Base-by-base conservation (phyloP, 2,888 invertebrate species). In the Drosophila mayaguana region DNA sequence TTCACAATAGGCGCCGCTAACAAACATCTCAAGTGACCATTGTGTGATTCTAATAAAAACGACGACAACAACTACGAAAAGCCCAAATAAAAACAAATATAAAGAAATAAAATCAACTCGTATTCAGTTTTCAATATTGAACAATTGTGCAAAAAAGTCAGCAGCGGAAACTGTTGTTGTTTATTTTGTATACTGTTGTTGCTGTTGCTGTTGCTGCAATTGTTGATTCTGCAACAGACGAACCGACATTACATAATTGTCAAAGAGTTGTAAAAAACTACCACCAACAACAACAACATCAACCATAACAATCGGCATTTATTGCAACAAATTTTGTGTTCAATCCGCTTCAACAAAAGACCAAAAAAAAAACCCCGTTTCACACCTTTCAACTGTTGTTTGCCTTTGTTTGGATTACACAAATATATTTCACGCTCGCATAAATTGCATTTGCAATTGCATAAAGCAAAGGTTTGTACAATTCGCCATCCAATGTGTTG, bases 211-310 rank as follows among this genome's bases (percentile, higher is more conserved):
- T 16, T 48, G 60, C 48, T 66, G 62, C 67, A 61, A 46, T 79
- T 83, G 83, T 76, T 81, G 75, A 80, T 83, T 87, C 82, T 84
- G 87, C 83, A 83, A 80, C 68, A 56, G 62, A 25, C 59, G 67
- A 78, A 51, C 74, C 66, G 73, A 73, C 71, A 83, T 84, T 85
- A 88, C 88, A 89, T 89, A 84, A 84, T 84, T 84, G 89, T 84
- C 83, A 88, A 71, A 83, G 84, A 61, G 86, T 64, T 81, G 88
- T 78, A 82, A 75, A 74, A 32, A 32, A 32, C 32, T 32, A 32
- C 32, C 32, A 32, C 32, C 32, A 46, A n/a, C 36, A 32, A 56
- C 60, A 73, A 50, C 36, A 64, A 62, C 57, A 73, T 40, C 65
- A 72, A 83, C 59, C 75, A 87, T 81, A 89, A 87, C 79, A 87